A percentile compares a stretch with the other conserved stretches of the same genome.
These are phyloP conservation scores for Resseliella maxima DNA, from an alignment of 2,888 invertebrate genomes.

Conservation along the genomic window DNA sequence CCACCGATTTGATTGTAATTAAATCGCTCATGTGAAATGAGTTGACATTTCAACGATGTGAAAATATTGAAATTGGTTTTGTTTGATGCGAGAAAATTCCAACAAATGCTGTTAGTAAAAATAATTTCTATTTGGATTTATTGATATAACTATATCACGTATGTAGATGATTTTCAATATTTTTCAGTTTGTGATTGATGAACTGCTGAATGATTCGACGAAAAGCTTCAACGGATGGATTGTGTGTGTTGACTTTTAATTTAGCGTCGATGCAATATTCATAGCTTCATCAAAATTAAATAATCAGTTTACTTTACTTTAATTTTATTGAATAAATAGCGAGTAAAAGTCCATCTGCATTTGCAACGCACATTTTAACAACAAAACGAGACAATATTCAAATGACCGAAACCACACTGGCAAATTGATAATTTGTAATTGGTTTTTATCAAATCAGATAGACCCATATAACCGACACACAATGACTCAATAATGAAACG, in stretches of 20 bases:
- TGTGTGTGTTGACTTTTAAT: slow-evolving; percentile 13
- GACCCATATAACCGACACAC: not conserved
- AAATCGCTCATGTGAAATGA: not conserved
- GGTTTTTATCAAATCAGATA: slow-evolving; percentile 51
- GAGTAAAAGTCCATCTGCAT: not conserved
- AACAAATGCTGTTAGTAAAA: not conserved
- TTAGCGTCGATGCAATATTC: slow-evolving; percentile 10
- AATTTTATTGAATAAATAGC: slow-evolving; percentile 45
- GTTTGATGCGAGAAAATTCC: not conserved
- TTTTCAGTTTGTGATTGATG: not conserved
- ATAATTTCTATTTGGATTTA: not conserved
- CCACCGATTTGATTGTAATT: not conserved
- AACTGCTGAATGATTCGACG: not conserved
- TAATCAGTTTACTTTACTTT: slow-evolving; percentile 21
- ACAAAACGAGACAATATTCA: not conserved
- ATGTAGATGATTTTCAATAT: not conserved
- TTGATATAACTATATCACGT: not conserved
- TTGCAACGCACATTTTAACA: not conserved
- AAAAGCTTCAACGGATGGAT: slow-evolving; percentile 15
- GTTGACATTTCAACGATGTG: not conserved
- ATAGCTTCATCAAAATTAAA: slow-evolving; percentile 48
- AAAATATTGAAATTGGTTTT: not conserved
- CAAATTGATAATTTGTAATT: slow-evolving; percentile 47
- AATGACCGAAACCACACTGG: slow-evolving; percentile 25
- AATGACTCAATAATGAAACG: slow-evolving; percentile 31